Base-by-base conservation (phyloP, 2,797 vertebrate species). In the Chelmon rostratus region DNA sequence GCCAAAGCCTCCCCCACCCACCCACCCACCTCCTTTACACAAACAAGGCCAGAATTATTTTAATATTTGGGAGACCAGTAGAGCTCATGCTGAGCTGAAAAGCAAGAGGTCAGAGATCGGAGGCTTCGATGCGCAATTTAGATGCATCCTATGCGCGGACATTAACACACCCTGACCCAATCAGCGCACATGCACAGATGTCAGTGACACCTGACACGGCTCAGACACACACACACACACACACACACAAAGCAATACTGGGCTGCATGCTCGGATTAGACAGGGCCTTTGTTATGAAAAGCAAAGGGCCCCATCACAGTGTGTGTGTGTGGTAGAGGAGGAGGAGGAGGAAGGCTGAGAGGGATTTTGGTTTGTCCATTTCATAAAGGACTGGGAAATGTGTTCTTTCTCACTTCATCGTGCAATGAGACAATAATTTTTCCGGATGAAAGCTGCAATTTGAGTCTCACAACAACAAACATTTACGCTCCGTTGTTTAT, bases 241-340 rank as follows among this genome's bases (percentile, higher is more conserved):
- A 33, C 25, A 33, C 62, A 31, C 46, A 13, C 40, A 4, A 40
- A 42, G 73, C 89, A 91, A 92, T 87, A 37, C 82, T 80, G 64
- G 65, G 80, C 86, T 47, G 52, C 92, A 94, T 84, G 66, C 88
- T 92, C 21, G 49, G 82, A 75, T 90, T 88, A 84, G 92, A 93
- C 81, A 4, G 53, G 79, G 70, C 79, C 87, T 95, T 95, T 96
- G 94, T 95, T 94, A 94, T 94, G 93, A 93, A 94, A 94, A 95
- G 93, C 85, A 87, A 89, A 81, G 76, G 91, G 86, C 75, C 92
- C 90, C 88, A 13, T 85, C 38, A 12, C 28, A 46, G 77, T 38
- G 54, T 52, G 64, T 53, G 70, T 23, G 42, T 63, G 63, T 68
- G 74, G 23, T 3, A 3, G 28, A 57, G 31, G 52, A 56, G 19